Conservation (phyloP, 2,797 vertebrate genomes). For the Huso huso region DNA sequence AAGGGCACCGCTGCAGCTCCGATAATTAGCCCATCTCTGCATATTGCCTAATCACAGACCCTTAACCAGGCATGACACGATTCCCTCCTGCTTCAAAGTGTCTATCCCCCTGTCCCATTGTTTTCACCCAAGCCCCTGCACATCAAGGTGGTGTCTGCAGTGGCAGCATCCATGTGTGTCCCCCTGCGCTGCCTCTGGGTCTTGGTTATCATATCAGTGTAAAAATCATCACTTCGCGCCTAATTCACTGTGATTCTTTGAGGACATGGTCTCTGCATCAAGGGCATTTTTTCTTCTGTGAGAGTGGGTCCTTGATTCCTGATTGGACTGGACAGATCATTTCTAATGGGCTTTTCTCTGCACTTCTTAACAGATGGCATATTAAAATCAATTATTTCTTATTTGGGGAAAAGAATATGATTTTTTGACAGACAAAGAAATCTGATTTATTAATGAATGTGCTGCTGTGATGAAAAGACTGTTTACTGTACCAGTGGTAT, state of each 20-base stretch:
- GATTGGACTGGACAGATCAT: constrained; percentile 50
- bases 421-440: constrained; percentile 46
- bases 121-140: constrained; percentile 2
- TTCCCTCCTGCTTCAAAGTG: constrained; percentile 2
- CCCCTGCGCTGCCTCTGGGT: constrained; percentile 20
- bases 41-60: constrained; percentile 16
- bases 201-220: constrained; percentile 35
- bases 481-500: no score
- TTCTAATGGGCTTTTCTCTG: constrained; percentile 50
- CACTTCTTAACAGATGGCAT: constrained; percentile 57
- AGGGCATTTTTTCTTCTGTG: constrained; percentile 14
- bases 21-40: constrained; percentile 20
- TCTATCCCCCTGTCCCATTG: constrained; percentile 8
- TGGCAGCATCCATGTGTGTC: background rate
- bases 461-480: no score
- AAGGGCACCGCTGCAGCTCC: constrained; percentile 4
- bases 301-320: constrained; percentile 30
- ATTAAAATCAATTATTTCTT: constrained; percentile 63
- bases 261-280: constrained; percentile 31
- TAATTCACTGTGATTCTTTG: constrained; percentile 58
- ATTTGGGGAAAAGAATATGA: constrained; percentile 44
- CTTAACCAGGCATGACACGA: constrained; percentile 11
- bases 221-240: constrained; percentile 36
- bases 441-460: no score
- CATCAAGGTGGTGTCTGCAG: constrained; percentile 5